Percentiles rank a stretch among this genome's conserved stretches.
These are phyloP conservation scores for Aethes cnicana DNA, from an alignment of 2,888 invertebrate species.

Conservation along the genomic window DNA sequence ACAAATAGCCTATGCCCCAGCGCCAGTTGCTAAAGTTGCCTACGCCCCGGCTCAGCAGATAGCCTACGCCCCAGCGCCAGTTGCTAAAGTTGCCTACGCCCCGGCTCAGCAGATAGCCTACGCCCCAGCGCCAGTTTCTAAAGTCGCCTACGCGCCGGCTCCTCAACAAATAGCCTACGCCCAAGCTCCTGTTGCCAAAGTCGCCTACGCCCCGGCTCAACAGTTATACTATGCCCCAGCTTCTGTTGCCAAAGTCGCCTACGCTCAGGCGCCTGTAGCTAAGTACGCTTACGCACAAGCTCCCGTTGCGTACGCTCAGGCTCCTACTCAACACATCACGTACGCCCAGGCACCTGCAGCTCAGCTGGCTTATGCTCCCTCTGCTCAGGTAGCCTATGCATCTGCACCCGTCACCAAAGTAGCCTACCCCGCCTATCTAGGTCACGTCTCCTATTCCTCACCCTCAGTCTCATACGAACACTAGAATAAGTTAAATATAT, in stretches of 20 bases:
- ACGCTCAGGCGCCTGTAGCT: neutral
- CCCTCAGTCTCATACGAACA: conserved; percentile 69
- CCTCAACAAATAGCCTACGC: conserved; percentile 29
- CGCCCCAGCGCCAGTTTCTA: conserved; percentile 35
- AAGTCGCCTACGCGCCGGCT: conserved; percentile 42
- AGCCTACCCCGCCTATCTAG: conserved; percentile 43
- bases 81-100: conserved; percentile 44
- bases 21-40: conserved; percentile 40
- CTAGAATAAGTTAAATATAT: conserved; percentile 50
- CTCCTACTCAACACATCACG: conserved; percentile 21
- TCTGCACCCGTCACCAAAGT: conserved; percentile 38
- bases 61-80: conserved; percentile 48
- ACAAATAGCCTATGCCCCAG: conserved; percentile 42
- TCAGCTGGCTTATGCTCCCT: conserved; percentile 40
- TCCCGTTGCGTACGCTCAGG: conserved; percentile 26
- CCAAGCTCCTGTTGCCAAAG: conserved; percentile 9
- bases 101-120: conserved; percentile 39
- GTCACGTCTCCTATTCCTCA: conserved; percentile 63
- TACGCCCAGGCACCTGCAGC: conserved; percentile 36
- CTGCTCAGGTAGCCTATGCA: conserved; percentile 33
- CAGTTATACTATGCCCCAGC: conserved; percentile 31
- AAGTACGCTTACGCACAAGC: no score
- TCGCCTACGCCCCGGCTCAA: conserved; percentile 31
- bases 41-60: conserved; percentile 37
- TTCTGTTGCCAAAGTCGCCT: conserved; percentile 23